Percentiles rank a stretch among this genome's conserved stretches.
These are phyloP conservation scores for Chionomys nivalis DNA, from an alignment of 2,113 vertebrate genomes.

Conservation along the genomic window DNA sequence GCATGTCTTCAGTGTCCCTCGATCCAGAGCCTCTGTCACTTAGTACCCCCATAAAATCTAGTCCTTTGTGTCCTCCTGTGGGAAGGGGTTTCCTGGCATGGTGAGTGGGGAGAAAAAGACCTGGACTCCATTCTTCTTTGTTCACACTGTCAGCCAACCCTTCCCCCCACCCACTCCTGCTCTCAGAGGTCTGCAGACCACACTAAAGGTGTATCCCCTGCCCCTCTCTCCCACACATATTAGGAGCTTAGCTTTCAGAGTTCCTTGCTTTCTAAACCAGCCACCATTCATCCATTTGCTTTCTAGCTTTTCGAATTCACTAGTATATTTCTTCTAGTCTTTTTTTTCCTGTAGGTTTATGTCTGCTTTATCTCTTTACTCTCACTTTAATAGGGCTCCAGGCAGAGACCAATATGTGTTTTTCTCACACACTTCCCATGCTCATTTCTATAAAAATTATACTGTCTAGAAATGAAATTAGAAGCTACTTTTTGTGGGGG, in stretches of 20 bases:
- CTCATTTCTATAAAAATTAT: conserved; percentile 38
- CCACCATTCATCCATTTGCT: background rate
- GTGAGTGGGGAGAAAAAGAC: background rate
- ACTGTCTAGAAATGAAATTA: background rate
- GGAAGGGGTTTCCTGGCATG: background rate
- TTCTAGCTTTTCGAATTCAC: background rate
- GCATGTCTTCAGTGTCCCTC: background rate
- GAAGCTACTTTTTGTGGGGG: background rate
- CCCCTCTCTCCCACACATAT: background rate
- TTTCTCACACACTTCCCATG: background rate
- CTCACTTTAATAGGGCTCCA: background rate
- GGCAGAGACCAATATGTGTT: conserved; percentile 16
- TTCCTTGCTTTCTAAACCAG: background rate
- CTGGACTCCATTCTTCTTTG: background rate
- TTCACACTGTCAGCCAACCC: background rate
- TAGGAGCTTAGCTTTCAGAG: background rate
- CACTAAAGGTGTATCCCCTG: background rate
- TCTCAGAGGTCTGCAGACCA: background rate
- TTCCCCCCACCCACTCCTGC: background rate
- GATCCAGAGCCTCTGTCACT: background rate
- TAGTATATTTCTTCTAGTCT: background rate
- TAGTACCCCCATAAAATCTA: background rate
- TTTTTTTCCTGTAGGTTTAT: background rate
- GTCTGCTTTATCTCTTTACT: background rate
- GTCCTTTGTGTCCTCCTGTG: background rate